Evolutionary conservation across 2,113 vertebrate genomes (phyloP), one percentile per base, ranked within the genome.

Genomic region (Cygnus buccinator): DNA sequence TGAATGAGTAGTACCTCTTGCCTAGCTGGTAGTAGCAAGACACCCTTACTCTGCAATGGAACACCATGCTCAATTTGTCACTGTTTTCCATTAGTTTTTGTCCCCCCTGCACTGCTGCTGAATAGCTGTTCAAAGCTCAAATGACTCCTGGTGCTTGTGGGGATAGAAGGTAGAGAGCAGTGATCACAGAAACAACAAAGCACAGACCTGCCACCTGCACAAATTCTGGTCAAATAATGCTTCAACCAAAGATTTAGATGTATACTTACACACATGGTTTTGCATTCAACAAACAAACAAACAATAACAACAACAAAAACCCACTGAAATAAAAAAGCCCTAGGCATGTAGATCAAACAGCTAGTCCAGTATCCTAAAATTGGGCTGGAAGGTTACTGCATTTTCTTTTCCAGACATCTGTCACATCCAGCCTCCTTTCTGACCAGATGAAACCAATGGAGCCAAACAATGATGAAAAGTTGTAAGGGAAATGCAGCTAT

Each of bases 321-420:
- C 43, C 43, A 80, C 72, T 86, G 79, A 93, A 94, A 79, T 84
- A 59, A 67, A 83, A 84, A 72, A 76, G 14, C 39, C n/a, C 55
- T 76, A 54, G 70, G 35, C 44, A 54, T 0, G 1, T 25, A 73
- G 76, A 92, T 78, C 43, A 75, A 91, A 71, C 6, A 84, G 10
- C 48, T 65, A 57, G 33, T 13, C 20, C 65, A 61, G 66, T 54
- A 72, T 31, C 22, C 80, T 70, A 73, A 92, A 94, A 84, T 14
- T 31, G 26, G 89, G 39, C 80, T 95, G 89, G 86, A 95, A 90
- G 20, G 43, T 90, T 87, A 44, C 28, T 72, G 77, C 44, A 66
- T 11, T 89, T 94, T 91, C 48, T 33, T 92, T 92, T 95, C 92
- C 95, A 94, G 83, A 48, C 89, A 95, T 72, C 84, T 92, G 95